Percentiles rank a stretch among this genome's conserved stretches.
phyloP scores from a whole-genome alignment of 2,888 invertebrate genomes.

The Drosophila stalkeri region DNA sequence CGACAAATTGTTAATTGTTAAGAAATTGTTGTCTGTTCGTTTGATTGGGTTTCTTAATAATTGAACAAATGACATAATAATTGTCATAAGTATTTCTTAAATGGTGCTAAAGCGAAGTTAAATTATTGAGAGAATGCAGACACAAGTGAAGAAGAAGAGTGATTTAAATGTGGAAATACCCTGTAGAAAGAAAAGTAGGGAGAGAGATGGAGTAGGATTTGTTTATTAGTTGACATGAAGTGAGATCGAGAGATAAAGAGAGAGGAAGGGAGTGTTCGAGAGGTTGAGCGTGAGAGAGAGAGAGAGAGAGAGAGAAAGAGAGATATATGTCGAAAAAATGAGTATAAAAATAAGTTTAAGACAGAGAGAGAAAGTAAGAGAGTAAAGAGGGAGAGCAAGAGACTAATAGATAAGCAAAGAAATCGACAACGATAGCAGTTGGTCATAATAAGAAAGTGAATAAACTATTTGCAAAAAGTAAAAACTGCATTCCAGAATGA shows the following conservation, averaged over 20 bases:
- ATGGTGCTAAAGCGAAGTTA: conserved; percentile 17
- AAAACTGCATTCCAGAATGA: neutral
- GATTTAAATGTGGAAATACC: neutral
- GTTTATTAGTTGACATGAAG: neutral
- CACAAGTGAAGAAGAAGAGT: neutral
- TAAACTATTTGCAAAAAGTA: neutral
- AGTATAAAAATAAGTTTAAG: no score
- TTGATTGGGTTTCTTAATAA: conserved; percentile 19
- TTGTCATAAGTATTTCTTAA: conserved; percentile 25
- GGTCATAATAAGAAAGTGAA: neutral
- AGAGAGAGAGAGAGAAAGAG: no score
- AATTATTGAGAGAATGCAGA: conserved; percentile 10
- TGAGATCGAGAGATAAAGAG: neutral
- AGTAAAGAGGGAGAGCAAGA: neutral
- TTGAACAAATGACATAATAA: conserved; percentile 26
- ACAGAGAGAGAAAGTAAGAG: no score
- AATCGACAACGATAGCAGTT: neutral
- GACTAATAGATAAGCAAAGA: neutral
- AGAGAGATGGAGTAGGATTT: neutral
- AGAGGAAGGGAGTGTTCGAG: no score
- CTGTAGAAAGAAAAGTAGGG: neutral
- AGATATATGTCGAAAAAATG: no score
- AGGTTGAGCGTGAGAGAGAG: neutral
- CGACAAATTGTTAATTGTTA: conserved; percentile 34
- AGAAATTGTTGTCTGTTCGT: conserved; percentile 11